Conservation (phyloP, 2,797 vertebrate genomes). For the Cuniculus paca region DNA sequence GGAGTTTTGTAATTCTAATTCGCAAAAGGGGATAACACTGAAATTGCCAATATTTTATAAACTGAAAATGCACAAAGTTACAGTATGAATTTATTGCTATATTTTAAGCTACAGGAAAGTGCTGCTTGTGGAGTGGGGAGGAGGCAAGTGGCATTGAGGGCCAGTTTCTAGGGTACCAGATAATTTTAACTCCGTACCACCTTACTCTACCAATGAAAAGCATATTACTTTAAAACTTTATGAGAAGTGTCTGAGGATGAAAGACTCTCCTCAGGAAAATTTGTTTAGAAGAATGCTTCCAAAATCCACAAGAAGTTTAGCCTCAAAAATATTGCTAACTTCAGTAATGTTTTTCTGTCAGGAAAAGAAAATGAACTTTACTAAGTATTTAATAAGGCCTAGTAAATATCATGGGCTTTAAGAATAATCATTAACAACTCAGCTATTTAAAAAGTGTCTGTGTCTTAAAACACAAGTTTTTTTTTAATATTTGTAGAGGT, state of each 20-base stretch:
- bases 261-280: neutral
- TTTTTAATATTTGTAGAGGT: too few relatives aligned
- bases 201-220: neutral
- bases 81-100: neutral
- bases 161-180: neutral
- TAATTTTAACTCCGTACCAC: neutral
- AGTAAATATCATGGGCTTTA: neutral
- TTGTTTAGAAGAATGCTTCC: neutral
- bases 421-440: neutral
- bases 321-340: slow-evolving; percentile 11
- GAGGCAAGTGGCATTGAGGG: neutral
- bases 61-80: neutral
- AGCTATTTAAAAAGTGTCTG: neutral
- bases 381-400: neutral
- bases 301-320: neutral
- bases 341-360: neutral
- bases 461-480: neutral
- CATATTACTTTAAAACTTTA: neutral
- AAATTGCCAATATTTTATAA: neutral
- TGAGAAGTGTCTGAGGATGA: neutral
- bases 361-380: neutral
- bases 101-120: neutral
- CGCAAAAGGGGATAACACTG: slow-evolving; percentile 33
- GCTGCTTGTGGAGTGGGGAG: neutral
- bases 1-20: neutral